Conservation (phyloP, 1,140 invertebrate genomes). For the Camponotus vicinus region DNA sequence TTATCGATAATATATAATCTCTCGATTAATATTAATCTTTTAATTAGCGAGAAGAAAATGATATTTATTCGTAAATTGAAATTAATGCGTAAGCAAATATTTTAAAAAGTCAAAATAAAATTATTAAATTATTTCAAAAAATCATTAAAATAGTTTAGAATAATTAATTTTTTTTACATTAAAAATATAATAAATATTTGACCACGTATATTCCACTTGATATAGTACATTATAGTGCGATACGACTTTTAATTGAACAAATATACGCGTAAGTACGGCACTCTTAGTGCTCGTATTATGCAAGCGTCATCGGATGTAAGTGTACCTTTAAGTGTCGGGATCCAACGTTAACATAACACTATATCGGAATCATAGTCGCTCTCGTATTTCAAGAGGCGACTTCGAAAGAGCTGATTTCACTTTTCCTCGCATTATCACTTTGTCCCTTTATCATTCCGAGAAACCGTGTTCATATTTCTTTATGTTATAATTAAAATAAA, state of each 20-base stretch:
- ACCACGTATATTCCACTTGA: not conserved
- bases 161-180: too few species aligned
- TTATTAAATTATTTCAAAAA: too few species aligned
- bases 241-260: slow-evolving; percentile 70
- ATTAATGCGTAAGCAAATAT: not conserved
- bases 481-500: not conserved
- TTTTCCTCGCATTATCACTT: slow-evolving; percentile 61
- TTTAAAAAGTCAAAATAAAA: not conserved
- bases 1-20: too few species aligned
- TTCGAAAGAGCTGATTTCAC: slow-evolving; percentile 67
- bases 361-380: slow-evolving; percentile 58
- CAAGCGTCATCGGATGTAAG: slow-evolving; percentile 74
- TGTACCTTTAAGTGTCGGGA: slow-evolving; percentile 73
- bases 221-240: not conserved
- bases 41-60: too few species aligned
- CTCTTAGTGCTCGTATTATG: slow-evolving; percentile 75
- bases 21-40: too few species aligned
- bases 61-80: not conserved
- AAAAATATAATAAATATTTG: too few species aligned
- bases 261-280: slow-evolving; percentile 66
- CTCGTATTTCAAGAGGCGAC: slow-evolving; percentile 65
- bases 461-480: not conserved
- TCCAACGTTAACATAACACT: slow-evolving; percentile 70
- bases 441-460: slow-evolving; percentile 30
- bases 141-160: too few species aligned